Conservation (phyloP, 2,113 vertebrate genomes). For the Python bivittatus region DNA sequence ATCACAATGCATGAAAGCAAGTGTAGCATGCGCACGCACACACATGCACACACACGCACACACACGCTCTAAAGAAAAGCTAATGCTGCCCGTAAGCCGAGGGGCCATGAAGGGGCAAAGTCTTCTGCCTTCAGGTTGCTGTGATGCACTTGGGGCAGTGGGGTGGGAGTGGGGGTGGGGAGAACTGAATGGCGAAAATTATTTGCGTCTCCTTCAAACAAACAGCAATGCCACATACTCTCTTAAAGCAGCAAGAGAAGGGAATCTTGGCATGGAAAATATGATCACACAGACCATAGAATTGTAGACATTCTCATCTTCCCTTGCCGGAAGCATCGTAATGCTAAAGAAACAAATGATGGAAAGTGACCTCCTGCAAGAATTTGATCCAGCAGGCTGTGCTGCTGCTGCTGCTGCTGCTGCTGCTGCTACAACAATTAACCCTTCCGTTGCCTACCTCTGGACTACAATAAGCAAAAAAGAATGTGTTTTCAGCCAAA, state of each 20-base stretch:
- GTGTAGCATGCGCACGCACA: rapidly evolving
- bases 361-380: constrained; percentile 50
- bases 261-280: constrained; percentile 27
- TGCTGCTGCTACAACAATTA: constrained; percentile 16
- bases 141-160: neutral
- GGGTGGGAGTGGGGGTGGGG: neutral
- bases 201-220: neutral
- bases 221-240: neutral
- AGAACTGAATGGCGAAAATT: constrained; percentile 27
- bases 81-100: constrained; percentile 21
- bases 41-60: neutral
- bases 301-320: constrained; percentile 36
- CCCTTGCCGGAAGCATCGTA: constrained; percentile 35
- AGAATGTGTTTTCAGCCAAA: neutral
- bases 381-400: constrained; percentile 53
- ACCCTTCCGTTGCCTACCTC: neutral
- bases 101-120: constrained; percentile 28
- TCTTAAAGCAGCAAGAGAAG: constrained; percentile 39
- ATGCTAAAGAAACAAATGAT: constrained; percentile 59
- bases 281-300: constrained; percentile 31
- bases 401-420: neutral
- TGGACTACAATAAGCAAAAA: neutral
- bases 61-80: constrained; percentile 31
- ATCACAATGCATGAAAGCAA: constrained; percentile 8
- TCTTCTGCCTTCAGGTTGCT: constrained; percentile 45